These are phyloP conservation scores for Opisthograptis luteolata DNA, from an alignment of 2,888 invertebrate species.

Conservation along the genomic window DNA sequence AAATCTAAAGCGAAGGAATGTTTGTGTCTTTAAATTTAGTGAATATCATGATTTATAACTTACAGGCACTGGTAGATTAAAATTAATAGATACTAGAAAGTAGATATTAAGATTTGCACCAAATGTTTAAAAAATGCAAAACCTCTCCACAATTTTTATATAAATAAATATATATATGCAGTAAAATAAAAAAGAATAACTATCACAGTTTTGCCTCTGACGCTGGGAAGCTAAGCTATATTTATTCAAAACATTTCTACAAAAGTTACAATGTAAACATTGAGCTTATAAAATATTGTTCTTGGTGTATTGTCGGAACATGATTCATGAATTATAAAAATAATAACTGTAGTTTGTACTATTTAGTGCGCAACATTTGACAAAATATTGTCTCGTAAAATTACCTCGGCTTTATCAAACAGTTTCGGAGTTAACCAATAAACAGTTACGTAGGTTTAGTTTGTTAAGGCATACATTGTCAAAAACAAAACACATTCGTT, in stretches of 20 bases:
- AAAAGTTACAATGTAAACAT: slow-evolving; percentile 39
- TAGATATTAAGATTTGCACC: slow-evolving; percentile 27
- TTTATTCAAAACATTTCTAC: slow-evolving; percentile 37
- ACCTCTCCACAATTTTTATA: slow-evolving; percentile 23
- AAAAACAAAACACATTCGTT: slow-evolving; percentile 47
- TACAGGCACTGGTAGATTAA: slow-evolving; percentile 77
- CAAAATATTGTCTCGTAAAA: slow-evolving; percentile 51
- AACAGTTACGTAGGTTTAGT: slow-evolving; percentile 36
- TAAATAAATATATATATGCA: slow-evolving; percentile 37
- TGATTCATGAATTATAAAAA: slow-evolving; percentile 54
- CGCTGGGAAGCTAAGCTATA: slow-evolving; percentile 35
- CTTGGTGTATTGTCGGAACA: slow-evolving; percentile 66
- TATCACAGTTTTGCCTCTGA: slow-evolving; percentile 74
- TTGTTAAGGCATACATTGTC: slow-evolving; percentile 41
- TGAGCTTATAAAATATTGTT: slow-evolving; percentile 42
- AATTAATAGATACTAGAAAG: slow-evolving; percentile 46
- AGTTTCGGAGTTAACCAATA: slow-evolving; percentile 32
- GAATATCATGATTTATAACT: slow-evolving; percentile 76
- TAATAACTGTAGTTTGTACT: slow-evolving; percentile 67
- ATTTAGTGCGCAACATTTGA: slow-evolving; percentile 67
- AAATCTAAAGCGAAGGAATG: slow-evolving; percentile 58
- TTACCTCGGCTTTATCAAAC: slow-evolving; percentile 34
- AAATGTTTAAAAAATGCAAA: slow-evolving; percentile 31
- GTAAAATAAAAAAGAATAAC: slow-evolving; percentile 51
- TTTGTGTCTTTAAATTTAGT: slow-evolving; percentile 52